Percentiles rank a stretch among this genome's conserved stretches.
Conservation (phyloP, 2,797 vertebrate species). For the Chrysocyon brachyurus region DNA sequence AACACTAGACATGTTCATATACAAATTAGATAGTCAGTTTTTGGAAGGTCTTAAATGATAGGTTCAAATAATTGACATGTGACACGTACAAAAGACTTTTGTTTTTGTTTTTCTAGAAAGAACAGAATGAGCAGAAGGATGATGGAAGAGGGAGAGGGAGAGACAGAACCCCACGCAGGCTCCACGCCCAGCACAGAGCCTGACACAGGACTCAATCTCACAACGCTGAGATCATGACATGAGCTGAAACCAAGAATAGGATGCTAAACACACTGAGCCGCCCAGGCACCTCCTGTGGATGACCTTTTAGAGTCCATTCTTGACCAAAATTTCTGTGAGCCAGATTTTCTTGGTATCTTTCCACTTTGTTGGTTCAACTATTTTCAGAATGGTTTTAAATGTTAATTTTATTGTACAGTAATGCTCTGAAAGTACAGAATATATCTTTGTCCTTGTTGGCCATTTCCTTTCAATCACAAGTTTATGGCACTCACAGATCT, state of each 20-base stretch:
- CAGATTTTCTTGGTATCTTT: not conserved
- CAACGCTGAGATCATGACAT: not conserved
- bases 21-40: not conserved
- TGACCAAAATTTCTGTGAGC: not conserved
- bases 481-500: not conserved
- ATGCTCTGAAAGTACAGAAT: not conserved
- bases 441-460: not conserved
- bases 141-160: not conserved
- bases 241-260: not conserved
- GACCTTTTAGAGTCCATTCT: not conserved
- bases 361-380: not conserved
- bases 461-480: not conserved
- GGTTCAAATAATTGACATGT: not conserved
- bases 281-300: rapidly evolving
- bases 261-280: not conserved
- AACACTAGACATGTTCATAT: not conserved
- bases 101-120: not conserved
- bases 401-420: not conserved
- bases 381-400: not conserved
- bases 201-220: not conserved
- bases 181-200: not conserved
- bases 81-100: not conserved
- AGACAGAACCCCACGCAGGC: not conserved
- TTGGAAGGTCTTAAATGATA: not conserved
- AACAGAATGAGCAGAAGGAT: not conserved